Evolutionary conservation across 2,888 invertebrate genomes (phyloP).

Genomic region (Prenolepis imparis): DNA sequence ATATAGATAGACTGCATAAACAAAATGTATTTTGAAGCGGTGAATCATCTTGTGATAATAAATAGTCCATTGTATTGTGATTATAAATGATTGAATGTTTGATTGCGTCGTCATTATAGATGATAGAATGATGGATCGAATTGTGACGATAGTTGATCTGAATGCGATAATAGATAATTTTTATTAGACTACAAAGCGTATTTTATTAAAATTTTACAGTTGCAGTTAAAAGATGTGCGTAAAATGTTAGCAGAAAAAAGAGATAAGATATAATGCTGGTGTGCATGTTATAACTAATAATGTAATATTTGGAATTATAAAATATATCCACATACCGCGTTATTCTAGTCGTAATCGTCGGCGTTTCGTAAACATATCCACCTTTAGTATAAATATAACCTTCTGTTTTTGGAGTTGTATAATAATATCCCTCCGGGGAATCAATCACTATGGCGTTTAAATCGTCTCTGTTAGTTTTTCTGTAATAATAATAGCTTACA

Average conservation of each 20-base stretch:
- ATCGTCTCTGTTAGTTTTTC: slow-evolving; percentile 2
- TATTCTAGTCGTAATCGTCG: neutral
- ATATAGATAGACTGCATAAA: neutral
- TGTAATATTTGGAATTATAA: neutral
- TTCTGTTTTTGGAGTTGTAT: neutral
- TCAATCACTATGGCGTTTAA: neutral
- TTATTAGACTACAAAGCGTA: neutral
- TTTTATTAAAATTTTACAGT: neutral
- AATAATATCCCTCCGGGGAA: neutral
- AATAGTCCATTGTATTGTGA: neutral
- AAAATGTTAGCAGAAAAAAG: neutral
- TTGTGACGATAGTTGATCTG: neutral
- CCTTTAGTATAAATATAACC: slow-evolving; percentile 10
- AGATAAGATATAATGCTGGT: neutral
- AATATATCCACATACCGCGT: neutral
- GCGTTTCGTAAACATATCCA: neutral
- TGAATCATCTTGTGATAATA: neutral
- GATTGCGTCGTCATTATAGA: neutral
- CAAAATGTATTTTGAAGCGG: neutral
- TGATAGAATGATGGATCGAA: neutral
- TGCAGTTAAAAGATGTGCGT: neutral
- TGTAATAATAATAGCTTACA: slow-evolving; percentile 1
- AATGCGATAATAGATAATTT: neutral
- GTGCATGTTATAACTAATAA: neutral
- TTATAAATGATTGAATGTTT: neutral